phyloP scores from a whole-genome alignment of 2,113 vertebrate species.

The Bufo bufo region DNA sequence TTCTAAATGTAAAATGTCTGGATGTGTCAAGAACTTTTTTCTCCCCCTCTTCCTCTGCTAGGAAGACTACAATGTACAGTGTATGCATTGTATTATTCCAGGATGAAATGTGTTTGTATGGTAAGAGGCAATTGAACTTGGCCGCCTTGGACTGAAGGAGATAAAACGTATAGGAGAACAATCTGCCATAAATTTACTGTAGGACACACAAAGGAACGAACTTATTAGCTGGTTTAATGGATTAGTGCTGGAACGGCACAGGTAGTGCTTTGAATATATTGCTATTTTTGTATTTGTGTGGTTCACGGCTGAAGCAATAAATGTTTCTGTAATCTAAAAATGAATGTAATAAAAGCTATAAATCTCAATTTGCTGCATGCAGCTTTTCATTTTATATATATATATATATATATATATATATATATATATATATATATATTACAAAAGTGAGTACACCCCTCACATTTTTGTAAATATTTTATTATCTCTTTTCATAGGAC shows the following conservation, averaged over 20 bases:
- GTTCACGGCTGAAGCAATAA: slow-evolving; percentile 12
- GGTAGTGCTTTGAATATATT: slow-evolving; percentile 12
- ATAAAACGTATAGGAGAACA: slow-evolving; percentile 36
- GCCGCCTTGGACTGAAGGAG: slow-evolving; percentile 4
- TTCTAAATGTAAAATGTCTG: slow-evolving; percentile 6
- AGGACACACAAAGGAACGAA: slow-evolving; percentile 31
- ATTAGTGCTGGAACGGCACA: slow-evolving; percentile 31
- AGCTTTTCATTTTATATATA: neutral
- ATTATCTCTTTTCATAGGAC: too few species aligned
- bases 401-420: neutral
- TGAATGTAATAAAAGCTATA: slow-evolving; percentile 23
- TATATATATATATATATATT: too few species aligned
- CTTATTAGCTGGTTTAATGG: slow-evolving; percentile 49
- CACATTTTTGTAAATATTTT: too few species aligned
- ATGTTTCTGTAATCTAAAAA: slow-evolving; percentile 31
- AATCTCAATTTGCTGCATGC: slow-evolving; percentile 16
- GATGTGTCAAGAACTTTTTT: neutral
- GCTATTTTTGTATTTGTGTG: slow-evolving; percentile 10
- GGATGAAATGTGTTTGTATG: slow-evolving; percentile 36
- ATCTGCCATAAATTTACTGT: slow-evolving; percentile 50
- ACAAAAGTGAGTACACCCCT: too few species aligned
- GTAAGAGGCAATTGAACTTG: slow-evolving; percentile 50
- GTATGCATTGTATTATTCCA: slow-evolving; percentile 34
- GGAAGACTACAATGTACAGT: slow-evolving; percentile 28
- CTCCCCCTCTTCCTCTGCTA: neutral